Base-by-base conservation (phyloP, 2,113 vertebrate genomes). In the Sakesphorus luctuosus region DNA sequence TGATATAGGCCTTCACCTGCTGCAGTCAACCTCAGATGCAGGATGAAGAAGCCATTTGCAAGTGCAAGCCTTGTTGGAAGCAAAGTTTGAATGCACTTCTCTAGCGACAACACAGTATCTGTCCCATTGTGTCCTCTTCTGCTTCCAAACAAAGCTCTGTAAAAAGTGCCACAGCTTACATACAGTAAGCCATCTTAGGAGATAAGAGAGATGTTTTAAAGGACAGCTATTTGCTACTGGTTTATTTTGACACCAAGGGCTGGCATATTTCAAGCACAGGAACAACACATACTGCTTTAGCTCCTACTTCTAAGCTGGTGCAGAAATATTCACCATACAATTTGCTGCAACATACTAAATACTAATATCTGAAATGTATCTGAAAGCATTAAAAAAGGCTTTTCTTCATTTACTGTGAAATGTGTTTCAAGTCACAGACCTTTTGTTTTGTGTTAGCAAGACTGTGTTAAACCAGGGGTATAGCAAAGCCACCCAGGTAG, bases 111-210 rank as follows among this genome's bases (percentile, higher is more conserved):
- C 56, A 35, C 29, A 67, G 9, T n/a, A 33, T 8, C 6, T 44
- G 10, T 58, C 14, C 2, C 0, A 31, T 28, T 33, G 7, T 14
- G 14, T n/a, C 62, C 14, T 33, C 31, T 47, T 0, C 0, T 33
- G 10, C 25, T 77, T 81, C 33, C 44, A 29, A 33, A 49, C 12
- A 90, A 63, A 46, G 38, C 20, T 87, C 74, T 65, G 9, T 52
- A 31, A 59, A 72, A 67, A 62, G 14, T 83, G 4, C 11, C 43
- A 31, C 35, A n/a, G 40, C 24, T 31, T 47, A 24, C 7, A 68
- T 43, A 26, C 7, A 68, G 28, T 38, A 67, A 72, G 5, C 2
- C 20, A 21, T n/a, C 1, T 53, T 59, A 58, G 19, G 19, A 82
- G 47, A 40, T 12, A 47, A 35, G 26, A 35, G 8, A 47, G 29